These are phyloP conservation scores for Ganaspis sp. DNA, from an alignment of 1,140 invertebrate genomes.

Conservation along the genomic window DNA sequence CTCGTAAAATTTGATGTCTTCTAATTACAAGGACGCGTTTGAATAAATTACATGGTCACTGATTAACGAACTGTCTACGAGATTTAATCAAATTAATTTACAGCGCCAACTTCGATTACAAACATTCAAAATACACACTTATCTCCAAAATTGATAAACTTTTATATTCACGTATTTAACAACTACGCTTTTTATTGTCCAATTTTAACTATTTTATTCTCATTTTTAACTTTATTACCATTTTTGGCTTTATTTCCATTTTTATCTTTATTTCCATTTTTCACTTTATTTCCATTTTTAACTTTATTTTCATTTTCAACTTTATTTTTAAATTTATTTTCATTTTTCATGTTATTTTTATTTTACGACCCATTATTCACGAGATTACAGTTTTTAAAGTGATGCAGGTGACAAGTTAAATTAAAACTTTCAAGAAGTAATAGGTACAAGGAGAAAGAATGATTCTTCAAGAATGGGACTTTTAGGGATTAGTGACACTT, in stretches of 20 bases:
- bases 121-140: not conserved
- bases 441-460: not conserved
- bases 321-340: too few species aligned
- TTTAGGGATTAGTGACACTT: not conserved
- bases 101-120: not conserved
- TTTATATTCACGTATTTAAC: too few species aligned
- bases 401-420: not conserved
- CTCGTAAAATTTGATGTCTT: conserved; percentile 12
- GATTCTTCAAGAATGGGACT: not conserved
- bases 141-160: not conserved
- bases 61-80: conserved; percentile 5
- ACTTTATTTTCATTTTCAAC: too few species aligned
- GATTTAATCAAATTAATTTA: conserved; percentile 22
- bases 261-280: too few species aligned
- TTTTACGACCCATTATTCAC: too few species aligned
- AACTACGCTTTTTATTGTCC: too few species aligned
- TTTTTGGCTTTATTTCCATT: too few species aligned
- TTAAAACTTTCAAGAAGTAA: not conserved
- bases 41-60: conserved; percentile 11
- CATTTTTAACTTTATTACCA: too few species aligned
- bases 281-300: too few species aligned
- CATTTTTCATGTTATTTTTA: too few species aligned
- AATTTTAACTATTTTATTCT: too few species aligned
- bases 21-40: conserved; percentile 14
- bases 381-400: too few species aligned